Conservation (phyloP, 2,797 vertebrate species). For the Platalea minor region DNA sequence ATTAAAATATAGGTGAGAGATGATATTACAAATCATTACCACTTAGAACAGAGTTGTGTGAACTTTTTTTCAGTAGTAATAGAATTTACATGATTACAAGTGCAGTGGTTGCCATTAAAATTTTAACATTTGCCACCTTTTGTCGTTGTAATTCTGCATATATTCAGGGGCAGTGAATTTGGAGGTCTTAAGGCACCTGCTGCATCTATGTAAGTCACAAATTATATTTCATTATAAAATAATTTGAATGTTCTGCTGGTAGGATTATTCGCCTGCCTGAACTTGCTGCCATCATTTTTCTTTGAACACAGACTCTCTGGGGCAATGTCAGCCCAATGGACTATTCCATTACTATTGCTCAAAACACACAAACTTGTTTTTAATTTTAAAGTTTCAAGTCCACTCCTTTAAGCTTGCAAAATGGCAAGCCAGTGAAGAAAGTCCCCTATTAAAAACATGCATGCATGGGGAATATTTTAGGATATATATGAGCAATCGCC, state of each 20-base stretch:
- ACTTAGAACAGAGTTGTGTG: not conserved
- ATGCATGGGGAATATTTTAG: not conserved
- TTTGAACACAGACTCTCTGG: not conserved
- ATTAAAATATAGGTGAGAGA: conserved; percentile 32
- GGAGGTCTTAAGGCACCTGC: conserved; percentile 8
- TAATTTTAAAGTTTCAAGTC: not conserved
- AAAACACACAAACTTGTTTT: not conserved
- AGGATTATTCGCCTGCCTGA: not conserved
- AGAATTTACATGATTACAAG: conserved; percentile 1
- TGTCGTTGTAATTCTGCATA: conserved; percentile 5
- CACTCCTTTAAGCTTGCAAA: not conserved
- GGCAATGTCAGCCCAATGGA: not conserved
- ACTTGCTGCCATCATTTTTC: not conserved
- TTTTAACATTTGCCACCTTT: conserved; percentile 12
- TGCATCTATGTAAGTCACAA: not conserved
- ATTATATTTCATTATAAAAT: not conserved
- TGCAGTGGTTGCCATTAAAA: not conserved
- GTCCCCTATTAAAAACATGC: not conserved
- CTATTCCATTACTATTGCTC: not conserved
- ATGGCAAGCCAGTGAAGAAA: not conserved
- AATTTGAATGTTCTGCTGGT: conserved; percentile 1
- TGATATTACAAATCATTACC: not conserved
- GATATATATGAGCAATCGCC: not conserved
- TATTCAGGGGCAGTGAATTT: not conserved
- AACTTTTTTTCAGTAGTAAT: not conserved